Base-by-base conservation (phyloP, 1,140 invertebrate species). In the Drosophila miranda region DNA sequence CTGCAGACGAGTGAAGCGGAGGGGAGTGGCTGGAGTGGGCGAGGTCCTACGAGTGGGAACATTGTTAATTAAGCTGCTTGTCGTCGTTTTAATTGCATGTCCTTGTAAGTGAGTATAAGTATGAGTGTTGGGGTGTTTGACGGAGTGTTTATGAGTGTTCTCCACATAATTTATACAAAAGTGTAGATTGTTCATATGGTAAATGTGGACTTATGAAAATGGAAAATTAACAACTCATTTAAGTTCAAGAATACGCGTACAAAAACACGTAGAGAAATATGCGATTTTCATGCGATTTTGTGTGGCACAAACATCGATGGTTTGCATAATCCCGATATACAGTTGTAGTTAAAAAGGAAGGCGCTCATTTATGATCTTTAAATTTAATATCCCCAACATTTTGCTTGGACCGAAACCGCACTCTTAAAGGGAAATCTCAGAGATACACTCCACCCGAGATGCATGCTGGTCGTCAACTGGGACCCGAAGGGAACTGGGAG, bases 31-130 rank as follows among this genome's bases (percentile, higher is more conserved):
- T 0, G 16, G 16, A 16, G 16, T 16, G 16, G 34, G 34, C 38
- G 49, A 30, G 28, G 13, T 11, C 19, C 34, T 38, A 1, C 42
- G 19, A 45, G 14, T 43, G 42, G 58, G 59, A 53, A 59, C 59
- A 74, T 75, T 75, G 79, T 82, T 82, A 83, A 82, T 82, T 79
- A 82, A 83, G 82, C 80, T 75, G 79, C 79, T 82, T 82, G 79
- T 82, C 79, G 76, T 70, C 64, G 62, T 78, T 83, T 82, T 82
- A 82, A 82, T 82, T 83, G 76, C 80, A 71, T 82, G 76, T 82
- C 53, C 70, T 75, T 52, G 63, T 56, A 44, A 28, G 50, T 28
- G 45, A 49, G 21, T 34, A 26, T 11, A 8, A 14, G n/a, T 46
- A 21, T 43, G 58, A 42, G 23, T 4, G 48, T 57, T 19, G 38